Conservation (phyloP, 2,797 vertebrate species). For the Adrianichthys oophorus region DNA sequence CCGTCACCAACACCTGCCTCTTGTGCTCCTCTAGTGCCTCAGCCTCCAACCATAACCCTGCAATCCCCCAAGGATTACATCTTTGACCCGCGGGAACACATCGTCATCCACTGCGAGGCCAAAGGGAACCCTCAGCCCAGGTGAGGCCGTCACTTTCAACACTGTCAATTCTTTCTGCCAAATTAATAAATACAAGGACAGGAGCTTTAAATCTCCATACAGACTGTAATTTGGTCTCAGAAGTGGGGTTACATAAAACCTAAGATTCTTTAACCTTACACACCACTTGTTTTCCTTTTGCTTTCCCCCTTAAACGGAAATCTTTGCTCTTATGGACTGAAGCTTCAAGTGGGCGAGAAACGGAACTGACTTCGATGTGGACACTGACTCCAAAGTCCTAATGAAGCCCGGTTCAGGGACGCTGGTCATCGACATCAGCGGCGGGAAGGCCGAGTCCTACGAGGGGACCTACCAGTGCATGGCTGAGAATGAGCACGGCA, state of each 20-base stretch:
- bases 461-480: conserved; percentile 95
- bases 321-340: conserved; percentile 9
- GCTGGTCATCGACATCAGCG: conserved; percentile 89
- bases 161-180: not conserved
- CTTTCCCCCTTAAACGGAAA: not conserved
- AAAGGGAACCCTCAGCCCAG: conserved; percentile 95
- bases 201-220: conserved; percentile 34
- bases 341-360: conserved; percentile 98
- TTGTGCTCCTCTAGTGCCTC: conserved; percentile 84
- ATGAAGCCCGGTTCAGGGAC: conserved; percentile 91
- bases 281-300: not conserved
- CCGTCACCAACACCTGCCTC: conserved; percentile 15
- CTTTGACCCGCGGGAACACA: conserved; percentile 95
- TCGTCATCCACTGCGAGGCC: conserved; percentile 94
- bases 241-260: not conserved
- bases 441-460: conserved; percentile 90
- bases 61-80: conserved; percentile 98
- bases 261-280: not conserved
- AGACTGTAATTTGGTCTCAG: conserved; percentile 39
- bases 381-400: conserved; percentile 88
- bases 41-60: conserved; percentile 93
- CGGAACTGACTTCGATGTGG: conserved; percentile 93
- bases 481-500: conserved; percentile 90
- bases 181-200: conserved; percentile 15
- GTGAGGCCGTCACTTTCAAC: conserved; percentile 61